Evolutionary conservation across 2,113 vertebrate genomes (phyloP), one percentile per base, ranked within the genome.

Genomic region (Eurypyga helias): DNA sequence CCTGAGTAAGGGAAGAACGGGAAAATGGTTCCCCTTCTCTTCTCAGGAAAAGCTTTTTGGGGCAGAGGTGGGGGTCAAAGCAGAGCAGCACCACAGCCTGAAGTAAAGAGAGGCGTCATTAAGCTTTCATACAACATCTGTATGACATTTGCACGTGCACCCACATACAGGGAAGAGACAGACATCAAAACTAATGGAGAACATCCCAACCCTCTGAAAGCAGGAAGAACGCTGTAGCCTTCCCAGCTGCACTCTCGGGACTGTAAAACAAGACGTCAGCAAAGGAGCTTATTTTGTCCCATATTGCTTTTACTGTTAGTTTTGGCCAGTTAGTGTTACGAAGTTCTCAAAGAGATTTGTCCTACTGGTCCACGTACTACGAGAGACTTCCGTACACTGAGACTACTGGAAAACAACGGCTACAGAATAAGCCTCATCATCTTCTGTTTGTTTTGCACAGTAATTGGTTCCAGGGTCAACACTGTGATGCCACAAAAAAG

Each of bases 381-480:
- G 0, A 75, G 62, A 84, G 49, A 62, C 57, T 77, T 55, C 23
- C 0, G 2, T 38, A 87, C 55, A 83, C 24, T 7, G 14, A 52
- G 48, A 78, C 57, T 67, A 87, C 75, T 51, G 48, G 67, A 86
- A 96, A 96, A 91, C 75, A 92, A 93, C 4, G 6, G 84, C 75
- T 94, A 86, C 69, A 95, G 58, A 93, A 49, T n/a, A 88, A 93
- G 33, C 72, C 28, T 87, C 88, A 78, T 78, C 91, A 72, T 95
- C 65, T 51, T 70, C 80, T 83, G 60, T 55, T 79, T 93, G 60
- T 91, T 89, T 76, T 2, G 29, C 58, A 72, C 51, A 76, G 66
- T 92, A 96, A 96, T 97, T 96, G 82, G 83, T 96, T 97, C 93
- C 95, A 97, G 94, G 94, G 90, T 96, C 95, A 95, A 90, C 69